phyloP scores from a whole-genome alignment of 1,140 invertebrate genomes.

The Plutomurus gul region DNA sequence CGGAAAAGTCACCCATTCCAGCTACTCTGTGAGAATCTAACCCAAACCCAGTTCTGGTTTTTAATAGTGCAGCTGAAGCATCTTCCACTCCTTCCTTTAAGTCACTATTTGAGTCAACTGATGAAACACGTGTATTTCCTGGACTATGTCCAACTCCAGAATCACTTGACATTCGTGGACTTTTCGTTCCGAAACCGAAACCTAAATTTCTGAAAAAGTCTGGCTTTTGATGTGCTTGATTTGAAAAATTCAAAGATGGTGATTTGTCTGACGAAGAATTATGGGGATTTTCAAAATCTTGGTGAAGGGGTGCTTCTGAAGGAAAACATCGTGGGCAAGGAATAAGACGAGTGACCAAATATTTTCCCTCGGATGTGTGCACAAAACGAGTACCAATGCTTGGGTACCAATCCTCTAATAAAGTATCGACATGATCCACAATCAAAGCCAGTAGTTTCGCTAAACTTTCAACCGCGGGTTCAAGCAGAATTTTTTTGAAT shows the following conservation, averaged over 20 bases:
- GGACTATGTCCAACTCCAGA: conserved; percentile 52
- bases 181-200: conserved; percentile 43
- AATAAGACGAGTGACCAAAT: conserved; percentile 91
- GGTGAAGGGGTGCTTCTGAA: background rate
- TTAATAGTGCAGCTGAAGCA: conserved; percentile 35
- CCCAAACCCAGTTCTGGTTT: conserved; percentile 41
- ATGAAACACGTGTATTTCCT: conserved; percentile 42
- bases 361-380: conserved; percentile 93
- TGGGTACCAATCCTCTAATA: conserved; percentile 98
- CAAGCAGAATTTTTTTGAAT: conserved; percentile 67
- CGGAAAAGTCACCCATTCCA: background rate
- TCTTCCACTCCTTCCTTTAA: conserved; percentile 45
- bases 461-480: conserved; percentile 75
- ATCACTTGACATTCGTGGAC: conserved; percentile 51
- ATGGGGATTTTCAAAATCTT: background rate
- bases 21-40: conserved; percentile 35
- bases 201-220: conserved; percentile 40
- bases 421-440: conserved; percentile 95
- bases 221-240: background rate
- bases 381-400: conserved; percentile 93
- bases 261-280: background rate
- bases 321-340: conserved; percentile 85
- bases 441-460: conserved; percentile 85
- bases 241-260: background rate
- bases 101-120: conserved; percentile 46